Base-by-base conservation (phyloP, 1,140 invertebrate species). In the Anoplolepis gracilipes region DNA sequence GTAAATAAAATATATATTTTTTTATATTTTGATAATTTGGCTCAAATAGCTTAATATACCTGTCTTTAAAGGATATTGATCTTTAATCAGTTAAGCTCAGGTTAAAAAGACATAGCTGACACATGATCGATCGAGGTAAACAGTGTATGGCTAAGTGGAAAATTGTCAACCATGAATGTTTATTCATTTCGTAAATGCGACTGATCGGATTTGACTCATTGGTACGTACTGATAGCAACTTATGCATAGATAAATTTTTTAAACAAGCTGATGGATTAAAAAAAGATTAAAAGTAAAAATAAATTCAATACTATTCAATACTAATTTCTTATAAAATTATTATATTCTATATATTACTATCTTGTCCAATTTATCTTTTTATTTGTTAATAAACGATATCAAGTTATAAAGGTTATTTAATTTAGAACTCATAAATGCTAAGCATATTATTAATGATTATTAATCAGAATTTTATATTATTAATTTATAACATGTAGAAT, bases 121-220 rank as follows among this genome's bases (percentile, higher is more conserved):
- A 57, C 11, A 57, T 57, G 67, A 86, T 86, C 36, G 85, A 86
- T 86, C 39, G 81, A 1, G 19, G 16, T 46, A 81, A 84, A 82
- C 55, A 42, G 6, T 39, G 30, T 28, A 13, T 67, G 33, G 57
- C 22, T 62, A 53, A 36, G 39, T 36, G 61, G 19, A 76, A 86
- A 86, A 85, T 75, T 85, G 69, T 61, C 69, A 86, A 85, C 53
- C 42, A 65, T 67, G 28, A 36, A 0, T 49, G 76, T 77, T 77
- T 67, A 67, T 67, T 79, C 42, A 79, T 67, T 53, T 67, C 16
- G 33, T 36, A 67, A 79, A 53, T 67, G 62, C 61, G 62, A 49
- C n/a, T 36, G n/a, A 78, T n/a, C 30, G n/a, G 61, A 53, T 67
- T 67, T 28, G 10, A 36, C 1, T 79, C 64, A 16, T 22, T 79